Evolutionary conservation across 1,140 invertebrate species (phyloP).

Genomic region (Hyposmocoma kahamanoa): DNA sequence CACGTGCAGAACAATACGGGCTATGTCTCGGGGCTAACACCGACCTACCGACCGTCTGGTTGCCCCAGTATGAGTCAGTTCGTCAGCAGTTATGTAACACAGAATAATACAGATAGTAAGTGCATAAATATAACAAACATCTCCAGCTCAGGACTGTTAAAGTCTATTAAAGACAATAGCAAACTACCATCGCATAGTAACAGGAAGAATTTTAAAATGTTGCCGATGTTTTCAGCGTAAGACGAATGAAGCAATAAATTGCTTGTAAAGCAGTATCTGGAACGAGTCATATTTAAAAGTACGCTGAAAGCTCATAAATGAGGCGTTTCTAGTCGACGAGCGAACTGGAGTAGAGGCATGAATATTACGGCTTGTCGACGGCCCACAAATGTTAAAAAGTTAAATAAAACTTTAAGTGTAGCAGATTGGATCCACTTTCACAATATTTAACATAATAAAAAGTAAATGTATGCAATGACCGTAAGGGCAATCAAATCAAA

Average conservation of each 20-base stretch:
- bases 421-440: background rate
- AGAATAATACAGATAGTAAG: slow-evolving; percentile 17
- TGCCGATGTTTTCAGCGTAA: background rate
- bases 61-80: background rate
- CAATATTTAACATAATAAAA: no score
- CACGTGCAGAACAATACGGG: background rate
- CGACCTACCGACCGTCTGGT: background rate
- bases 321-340: slow-evolving; percentile 25
- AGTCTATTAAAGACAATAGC: no score
- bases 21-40: background rate
- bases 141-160: background rate
- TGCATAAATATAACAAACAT: no score
- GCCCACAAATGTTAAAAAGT: slow-evolving; percentile 21
- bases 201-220: background rate
- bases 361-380: slow-evolving; percentile 24
- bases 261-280: slow-evolving; percentile 21
- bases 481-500: no score
- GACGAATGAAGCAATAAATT: slow-evolving; percentile 26
- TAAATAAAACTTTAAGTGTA: slow-evolving; percentile 3
- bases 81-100: slow-evolving; percentile 18
- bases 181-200: no score
- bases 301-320: slow-evolving; percentile 37
- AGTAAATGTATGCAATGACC: no score
- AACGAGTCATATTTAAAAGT: slow-evolving; percentile 33
- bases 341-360: slow-evolving; percentile 28